Evolutionary conservation across 2,888 invertebrate genomes (phyloP), one percentile per base, ranked within the genome.

Genomic region (Parochlus steinenii): DNA sequence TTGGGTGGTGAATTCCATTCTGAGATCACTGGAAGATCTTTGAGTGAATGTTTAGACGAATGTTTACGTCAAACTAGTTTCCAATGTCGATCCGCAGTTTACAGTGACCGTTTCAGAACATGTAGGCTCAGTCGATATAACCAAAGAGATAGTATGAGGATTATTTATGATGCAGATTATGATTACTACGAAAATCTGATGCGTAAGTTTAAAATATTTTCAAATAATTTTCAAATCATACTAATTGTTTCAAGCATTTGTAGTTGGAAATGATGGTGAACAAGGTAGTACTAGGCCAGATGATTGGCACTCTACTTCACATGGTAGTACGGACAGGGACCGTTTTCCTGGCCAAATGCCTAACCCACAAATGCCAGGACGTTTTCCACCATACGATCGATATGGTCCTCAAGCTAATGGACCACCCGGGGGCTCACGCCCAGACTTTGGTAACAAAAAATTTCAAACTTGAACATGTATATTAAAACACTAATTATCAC

Each of bases 141-240:
- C 60, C 81, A 85, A 59, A 72, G 79, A 48, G 82, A 86, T 52
- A 83, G 85, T 27, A 81, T 85, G 71, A 66, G 86, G 41, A 74
- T 87, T 37, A 78, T 86, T 44, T 86, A 86, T 53, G 87, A 89
- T 55, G 82, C 83, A 3, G 86, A 86, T 57, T 87, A 83, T 55
- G 87, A 89, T 61, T 89, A 87, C 58, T 89, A 87, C 51, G 87
- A 89, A 61, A 86, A 86, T 61, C 65, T 87, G 33, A 85, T 86
- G 83, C 78, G 87, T 86, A 65, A 74, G 83, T 72, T 43, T 26
- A 17, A 12, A 14, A n/a, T 5, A 31, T 41, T 23, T 35, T 16
- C n/a, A n/a, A n/a, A n/a, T n/a, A n/a, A n/a, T n/a, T n/a, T n/a
- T 16, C 10, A 22, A 32, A 17, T 29, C 26, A 14, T 14, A 16